Evolutionary conservation across 2,797 vertebrate species (phyloP), one percentile per base, ranked within the genome.

Genomic region (Micromesistius poutassou): DNA sequence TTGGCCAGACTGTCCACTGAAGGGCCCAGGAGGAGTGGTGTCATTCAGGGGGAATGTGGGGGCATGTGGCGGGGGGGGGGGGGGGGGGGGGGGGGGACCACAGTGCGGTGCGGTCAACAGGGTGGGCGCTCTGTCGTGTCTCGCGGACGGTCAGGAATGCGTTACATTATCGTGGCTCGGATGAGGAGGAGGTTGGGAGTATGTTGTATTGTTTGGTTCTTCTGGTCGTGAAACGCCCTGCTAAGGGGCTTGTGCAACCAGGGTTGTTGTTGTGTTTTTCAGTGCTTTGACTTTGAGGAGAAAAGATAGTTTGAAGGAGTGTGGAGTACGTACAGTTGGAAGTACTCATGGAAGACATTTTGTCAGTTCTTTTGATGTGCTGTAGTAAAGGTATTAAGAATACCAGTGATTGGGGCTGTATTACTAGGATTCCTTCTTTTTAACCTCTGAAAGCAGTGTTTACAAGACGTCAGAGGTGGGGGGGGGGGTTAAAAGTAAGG

Each of bases 71-170:
- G n/a, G n/a, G n/a, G n/a, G n/a, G n/a, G n/a, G n/a, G n/a, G n/a
- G n/a, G n/a, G n/a, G n/a, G n/a, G n/a, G n/a, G n/a, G n/a, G n/a
- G n/a, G n/a, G n/a, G n/a, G n/a, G 46, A 50, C 46, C 46, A 3
- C 87, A 90, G 88, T 80, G 80, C n/a, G 82, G 78, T 19, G 77
- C 79, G 84, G 83, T 62, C 88, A 77, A 83, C 72, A 83, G 82
- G 79, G 76, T 55, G n/a, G n/a, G 71, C 33, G 25, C 5, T 72
- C 71, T 71, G 5, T 33, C 73, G 79, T 74, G 19, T 7, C 55
- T 68, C 74, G 30, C 79, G 66, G 83, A 80, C 73, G 82, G 81
- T 75, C 25, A 85, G 84, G 87, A 89, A 90, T 85, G 87, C 77
- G 84, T 62, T 82, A 35, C 7, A 35, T 88, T 82, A 80, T 80